Conservation (phyloP, 2,113 vertebrate genomes). For the Colistium nudipinnis region DNA sequence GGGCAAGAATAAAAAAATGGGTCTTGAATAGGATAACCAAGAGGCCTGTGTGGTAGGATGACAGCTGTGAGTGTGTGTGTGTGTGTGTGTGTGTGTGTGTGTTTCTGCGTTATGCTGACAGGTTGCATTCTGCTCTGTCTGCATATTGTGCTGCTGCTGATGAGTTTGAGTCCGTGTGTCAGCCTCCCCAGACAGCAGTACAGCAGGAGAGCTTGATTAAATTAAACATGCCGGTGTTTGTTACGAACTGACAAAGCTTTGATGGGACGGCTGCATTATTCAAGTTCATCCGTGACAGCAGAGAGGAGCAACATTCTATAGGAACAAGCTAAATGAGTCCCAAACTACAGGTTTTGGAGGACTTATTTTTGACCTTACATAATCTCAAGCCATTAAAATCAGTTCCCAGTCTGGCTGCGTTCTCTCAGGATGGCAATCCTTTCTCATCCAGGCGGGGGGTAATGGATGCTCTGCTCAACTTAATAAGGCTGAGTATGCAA, state of each 20-base stretch:
- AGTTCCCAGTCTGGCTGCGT: background rate
- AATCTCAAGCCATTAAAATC: conserved; percentile 5
- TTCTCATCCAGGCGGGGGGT: background rate
- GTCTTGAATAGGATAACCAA: too few species aligned
- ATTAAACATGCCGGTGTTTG: conserved; percentile 36
- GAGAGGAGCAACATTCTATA: background rate
- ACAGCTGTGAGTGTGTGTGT: conserved; percentile 10
- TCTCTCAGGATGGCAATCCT: conserved; percentile 6
- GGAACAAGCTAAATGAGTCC: too few species aligned
- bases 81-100: background rate
- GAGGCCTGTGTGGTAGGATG: background rate
- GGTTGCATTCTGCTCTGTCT: conserved; percentile 8
- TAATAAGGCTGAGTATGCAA: background rate
- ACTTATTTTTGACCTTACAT: conserved; percentile 12
- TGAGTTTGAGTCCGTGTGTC: conserved; percentile 10
- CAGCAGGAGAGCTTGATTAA: conserved; percentile 27
- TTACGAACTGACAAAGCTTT: conserved; percentile 1
- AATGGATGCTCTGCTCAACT: background rate
- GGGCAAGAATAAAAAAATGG: background rate
- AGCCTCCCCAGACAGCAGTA: conserved; percentile 21
- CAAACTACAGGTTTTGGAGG: too few species aligned
- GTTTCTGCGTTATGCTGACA: conserved; percentile 29
- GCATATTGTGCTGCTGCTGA: conserved; percentile 28
- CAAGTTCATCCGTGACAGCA: background rate
- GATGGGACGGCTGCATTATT: background rate